Percentiles rank a stretch among this genome's conserved stretches.
Evolutionary conservation across 2,888 invertebrate species (phyloP).

Genomic region (Noctua fimbriata): DNA sequence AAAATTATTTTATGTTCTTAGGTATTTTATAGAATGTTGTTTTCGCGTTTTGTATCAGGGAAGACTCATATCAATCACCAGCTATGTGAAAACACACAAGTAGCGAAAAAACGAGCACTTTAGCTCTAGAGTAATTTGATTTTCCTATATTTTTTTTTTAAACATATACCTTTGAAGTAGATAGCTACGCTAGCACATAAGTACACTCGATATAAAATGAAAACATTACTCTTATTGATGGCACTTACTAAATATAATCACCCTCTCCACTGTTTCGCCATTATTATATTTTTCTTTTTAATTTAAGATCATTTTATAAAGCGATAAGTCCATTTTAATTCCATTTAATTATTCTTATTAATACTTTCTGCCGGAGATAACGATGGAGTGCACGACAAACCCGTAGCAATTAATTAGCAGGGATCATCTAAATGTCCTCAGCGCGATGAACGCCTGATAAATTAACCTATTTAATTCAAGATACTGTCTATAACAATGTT

Average conservation of each 20-base stretch:
- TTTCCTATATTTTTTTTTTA: background rate
- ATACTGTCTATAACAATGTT: conserved; percentile 61
- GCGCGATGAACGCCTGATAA: conserved; percentile 65
- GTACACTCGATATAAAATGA: conserved; percentile 23
- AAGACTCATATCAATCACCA: background rate
- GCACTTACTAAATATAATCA: conserved; percentile 49
- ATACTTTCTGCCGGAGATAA: conserved; percentile 57
- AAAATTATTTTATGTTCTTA: conserved; percentile 8
- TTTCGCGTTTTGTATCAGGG: background rate
- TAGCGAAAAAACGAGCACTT: conserved; percentile 13
- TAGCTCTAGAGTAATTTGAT: background rate
- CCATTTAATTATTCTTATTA: conserved; percentile 55
- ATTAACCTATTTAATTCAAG: conserved; percentile 67
- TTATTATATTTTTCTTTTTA: conserved; percentile 33
- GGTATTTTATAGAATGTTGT: background rate
- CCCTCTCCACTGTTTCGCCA: conserved; percentile 24
- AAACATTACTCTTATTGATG: conserved; percentile 26
- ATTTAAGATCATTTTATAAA: conserved; percentile 37
- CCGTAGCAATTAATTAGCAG: conserved; percentile 69
- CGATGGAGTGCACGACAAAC: conserved; percentile 57
- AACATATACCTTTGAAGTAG: conserved; percentile 17
- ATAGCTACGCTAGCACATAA: background rate
- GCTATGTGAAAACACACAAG: background rate
- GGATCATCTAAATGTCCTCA: conserved; percentile 69
- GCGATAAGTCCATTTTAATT: conserved; percentile 49